Evolutionary conservation across 2,113 vertebrate genomes (phyloP), one percentile per base, ranked within the genome.

Genomic region (Amblyopsis rosae): DNA sequence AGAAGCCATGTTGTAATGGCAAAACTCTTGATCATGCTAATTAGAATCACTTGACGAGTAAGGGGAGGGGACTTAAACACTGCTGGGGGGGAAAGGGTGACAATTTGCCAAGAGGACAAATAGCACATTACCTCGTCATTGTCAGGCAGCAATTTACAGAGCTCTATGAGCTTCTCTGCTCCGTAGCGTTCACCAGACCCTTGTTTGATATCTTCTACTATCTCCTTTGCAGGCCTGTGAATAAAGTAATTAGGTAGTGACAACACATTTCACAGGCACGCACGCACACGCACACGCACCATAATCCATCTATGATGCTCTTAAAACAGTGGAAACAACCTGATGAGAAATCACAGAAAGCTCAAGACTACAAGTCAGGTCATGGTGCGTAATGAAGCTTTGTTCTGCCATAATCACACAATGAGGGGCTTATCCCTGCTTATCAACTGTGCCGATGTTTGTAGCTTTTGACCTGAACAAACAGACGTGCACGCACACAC

Each of bases 61-160:
- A 70, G 62, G 49, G 33, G 10, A 60, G 64, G 51, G 19, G 10
- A 32, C 26, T 26, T 26, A 1, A 26, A 57, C n/a, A 57, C 3
- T 55, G 12, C 0, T 51, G 50, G 46, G n/a, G 9, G 59, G 6
- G 3, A 16, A 41, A 58, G 54, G 76, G 76, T 1, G 67, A 76
- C 64, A 83, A 33, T 72, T 46, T 33, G 66, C 62, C 53, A 58
- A 67, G 75, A 73, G 68, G 45, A 70, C 51, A 54, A 3, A 59
- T 56, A 16, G 55, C 17, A 6, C 63, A 67, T 86, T 88, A 92
- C 93, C 93, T 94, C 93, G 56, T 94, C 92, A 0, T 32, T 80
- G 77, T 94, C 92, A 67, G 93, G 92, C 65, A 94, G 87, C 51
- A 94, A 79, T 81, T 93, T 94, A 83, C 86, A 90, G 70, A 94